Evolutionary conservation across 1,140 invertebrate species (phyloP).

Genomic region (Hyles vespertilio): DNA sequence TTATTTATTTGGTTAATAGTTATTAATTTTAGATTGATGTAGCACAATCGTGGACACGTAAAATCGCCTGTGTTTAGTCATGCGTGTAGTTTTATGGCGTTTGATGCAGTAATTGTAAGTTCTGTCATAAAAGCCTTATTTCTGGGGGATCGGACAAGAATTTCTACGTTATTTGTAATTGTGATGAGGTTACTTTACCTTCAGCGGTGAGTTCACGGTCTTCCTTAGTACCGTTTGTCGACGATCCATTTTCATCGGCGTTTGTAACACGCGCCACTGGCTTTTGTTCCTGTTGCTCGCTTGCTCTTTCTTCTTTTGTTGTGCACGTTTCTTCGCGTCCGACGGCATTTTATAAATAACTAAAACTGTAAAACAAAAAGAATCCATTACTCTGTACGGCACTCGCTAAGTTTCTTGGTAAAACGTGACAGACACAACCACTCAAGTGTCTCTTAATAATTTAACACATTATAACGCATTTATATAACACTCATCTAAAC

Average conservation of each 20-base stretch:
- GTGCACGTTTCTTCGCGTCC: slow-evolving; percentile 97
- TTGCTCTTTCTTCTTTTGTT: slow-evolving; percentile 97
- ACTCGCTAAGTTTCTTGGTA: background rate
- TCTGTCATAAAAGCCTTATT: no score
- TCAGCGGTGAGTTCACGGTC: slow-evolving; percentile 75
- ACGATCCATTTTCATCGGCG: slow-evolving; percentile 72
- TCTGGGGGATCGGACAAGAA: no score
- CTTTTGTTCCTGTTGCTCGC: slow-evolving; percentile 88
- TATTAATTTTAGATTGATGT: no score
- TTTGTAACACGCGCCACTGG: slow-evolving; percentile 73
- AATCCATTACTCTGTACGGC: slow-evolving; percentile 3
- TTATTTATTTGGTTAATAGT: no score
- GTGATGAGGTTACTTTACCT: slow-evolving; percentile 41
- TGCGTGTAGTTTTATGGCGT: no score
- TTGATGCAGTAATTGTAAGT: no score
- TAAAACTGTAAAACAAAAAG: slow-evolving; percentile 18
- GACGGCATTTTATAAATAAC: slow-evolving; percentile 87
- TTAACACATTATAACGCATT: background rate
- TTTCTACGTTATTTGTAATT: background rate
- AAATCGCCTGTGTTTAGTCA: no score
- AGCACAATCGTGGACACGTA: no score
- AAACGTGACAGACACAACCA: background rate
- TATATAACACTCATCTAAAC: background rate
- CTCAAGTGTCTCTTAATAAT: background rate
- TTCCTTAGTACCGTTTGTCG: slow-evolving; percentile 56